Conservation (phyloP, 1,140 invertebrate genomes). For the Matsumurasca onukii region DNA sequence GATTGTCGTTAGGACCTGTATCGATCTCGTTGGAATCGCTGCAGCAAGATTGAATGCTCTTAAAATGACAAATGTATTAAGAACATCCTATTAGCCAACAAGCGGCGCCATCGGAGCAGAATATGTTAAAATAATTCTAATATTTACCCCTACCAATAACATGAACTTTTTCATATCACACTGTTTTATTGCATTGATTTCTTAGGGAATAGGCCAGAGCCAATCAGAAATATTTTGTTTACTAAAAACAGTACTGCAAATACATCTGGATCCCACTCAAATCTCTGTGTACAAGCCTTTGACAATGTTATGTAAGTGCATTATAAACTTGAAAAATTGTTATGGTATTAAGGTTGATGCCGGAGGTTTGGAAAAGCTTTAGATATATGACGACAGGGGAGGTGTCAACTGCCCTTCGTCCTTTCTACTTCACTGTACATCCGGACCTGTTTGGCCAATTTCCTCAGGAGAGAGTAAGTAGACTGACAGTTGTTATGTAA, state of each 20-base stretch:
- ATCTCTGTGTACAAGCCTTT: not conserved
- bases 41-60: no score
- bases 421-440: slow-evolving; percentile 94
- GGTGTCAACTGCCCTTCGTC: slow-evolving; percentile 84
- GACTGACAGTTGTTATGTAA: no score
- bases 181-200: not conserved
- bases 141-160: no score
- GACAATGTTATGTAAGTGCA: not conserved
- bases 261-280: not conserved
- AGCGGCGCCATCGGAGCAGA: no score
- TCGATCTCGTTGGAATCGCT: no score
- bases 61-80: no score
- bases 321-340: not conserved
- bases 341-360: not conserved
- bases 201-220: not conserved
- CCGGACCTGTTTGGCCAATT: slow-evolving; percentile 92
- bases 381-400: slow-evolving; percentile 65
- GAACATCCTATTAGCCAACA: no score
- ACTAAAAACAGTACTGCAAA: not conserved
- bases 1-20: no score
- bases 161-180: not conserved
- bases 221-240: not conserved
- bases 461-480: slow-evolving; percentile 78
- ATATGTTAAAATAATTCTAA: no score
- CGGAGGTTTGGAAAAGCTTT: slow-evolving; percentile 12